Evolutionary conservation across 2,888 invertebrate genomes (phyloP).

Genomic region (Diadegma fenestrale): DNA sequence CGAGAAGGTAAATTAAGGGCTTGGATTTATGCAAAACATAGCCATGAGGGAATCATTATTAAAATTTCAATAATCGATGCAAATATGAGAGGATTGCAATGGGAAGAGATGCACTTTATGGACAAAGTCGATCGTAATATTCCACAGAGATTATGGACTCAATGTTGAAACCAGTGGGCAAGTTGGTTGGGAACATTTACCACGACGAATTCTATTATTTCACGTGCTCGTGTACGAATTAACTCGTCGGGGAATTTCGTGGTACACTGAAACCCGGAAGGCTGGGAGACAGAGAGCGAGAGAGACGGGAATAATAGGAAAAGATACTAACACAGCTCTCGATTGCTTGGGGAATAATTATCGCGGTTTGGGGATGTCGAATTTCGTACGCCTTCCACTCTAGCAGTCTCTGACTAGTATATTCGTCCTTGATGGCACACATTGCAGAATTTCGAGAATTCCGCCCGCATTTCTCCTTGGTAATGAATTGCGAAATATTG

Average conservation of each 20-base stretch:
- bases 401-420: background rate
- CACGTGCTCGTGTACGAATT: slow-evolving; percentile 15
- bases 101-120: background rate
- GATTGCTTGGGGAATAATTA: slow-evolving; percentile 47
- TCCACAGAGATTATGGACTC: background rate
- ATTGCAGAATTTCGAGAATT: slow-evolving; percentile 38
- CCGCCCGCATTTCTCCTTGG: too few species aligned
- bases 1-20: background rate
- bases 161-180: background rate
- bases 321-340: slow-evolving; percentile 25
- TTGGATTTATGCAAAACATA: background rate
- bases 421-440: slow-evolving; percentile 12
- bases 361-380: slow-evolving; percentile 32
- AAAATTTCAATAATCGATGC: slow-evolving; percentile 12
- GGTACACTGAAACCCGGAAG: background rate
- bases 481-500: slow-evolving; percentile 13
- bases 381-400: background rate
- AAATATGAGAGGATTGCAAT: background rate
- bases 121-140: background rate
- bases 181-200: slow-evolving; percentile 15
- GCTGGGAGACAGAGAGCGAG: background rate
- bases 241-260: slow-evolving; percentile 20
- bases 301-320: background rate
- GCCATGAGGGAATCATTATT: background rate
- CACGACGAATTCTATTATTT: slow-evolving; percentile 27